Evolutionary conservation across 1,140 invertebrate genomes (phyloP).

Genomic region (Orchesella cincta): DNA sequence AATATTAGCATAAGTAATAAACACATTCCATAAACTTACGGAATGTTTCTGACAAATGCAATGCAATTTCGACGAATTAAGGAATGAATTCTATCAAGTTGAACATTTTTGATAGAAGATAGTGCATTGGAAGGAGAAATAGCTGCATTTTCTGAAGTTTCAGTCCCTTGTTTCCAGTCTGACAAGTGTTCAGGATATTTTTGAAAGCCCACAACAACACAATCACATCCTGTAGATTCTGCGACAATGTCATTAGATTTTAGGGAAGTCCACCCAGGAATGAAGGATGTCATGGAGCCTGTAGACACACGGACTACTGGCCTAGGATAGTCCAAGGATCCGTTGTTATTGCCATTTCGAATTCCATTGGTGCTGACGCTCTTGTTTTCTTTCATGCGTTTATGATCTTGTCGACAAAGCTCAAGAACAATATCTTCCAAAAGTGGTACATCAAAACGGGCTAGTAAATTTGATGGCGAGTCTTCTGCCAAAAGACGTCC

Average conservation of each 20-base stretch:
- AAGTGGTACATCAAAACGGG: conserved; percentile 76
- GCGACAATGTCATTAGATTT: neutral
- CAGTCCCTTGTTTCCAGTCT: no score
- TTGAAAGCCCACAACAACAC: conserved; percentile 8
- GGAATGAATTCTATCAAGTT: conserved; percentile 1
- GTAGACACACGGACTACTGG: neutral
- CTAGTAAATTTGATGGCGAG: conserved; percentile 78
- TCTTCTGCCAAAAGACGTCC: conserved; percentile 87
- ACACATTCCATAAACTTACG: neutral
- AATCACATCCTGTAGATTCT: neutral
- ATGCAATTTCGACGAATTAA: conserved; percentile 16
- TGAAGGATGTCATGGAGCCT: neutral
- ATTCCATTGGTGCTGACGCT: neutral
- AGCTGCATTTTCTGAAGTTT: no score
- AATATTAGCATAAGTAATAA: neutral
- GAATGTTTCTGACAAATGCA: neutral
- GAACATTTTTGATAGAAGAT: neutral
- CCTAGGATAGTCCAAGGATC: neutral
- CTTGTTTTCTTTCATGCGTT: neutral
- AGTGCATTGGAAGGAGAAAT: neutral
- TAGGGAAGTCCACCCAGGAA: neutral
- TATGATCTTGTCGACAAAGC: conserved; percentile 68
- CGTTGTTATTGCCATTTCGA: neutral
- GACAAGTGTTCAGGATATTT: no score
- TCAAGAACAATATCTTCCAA: conserved; percentile 92